Conservation (phyloP, 2,888 invertebrate genomes). For the Acanthosepion pharaonis region DNA sequence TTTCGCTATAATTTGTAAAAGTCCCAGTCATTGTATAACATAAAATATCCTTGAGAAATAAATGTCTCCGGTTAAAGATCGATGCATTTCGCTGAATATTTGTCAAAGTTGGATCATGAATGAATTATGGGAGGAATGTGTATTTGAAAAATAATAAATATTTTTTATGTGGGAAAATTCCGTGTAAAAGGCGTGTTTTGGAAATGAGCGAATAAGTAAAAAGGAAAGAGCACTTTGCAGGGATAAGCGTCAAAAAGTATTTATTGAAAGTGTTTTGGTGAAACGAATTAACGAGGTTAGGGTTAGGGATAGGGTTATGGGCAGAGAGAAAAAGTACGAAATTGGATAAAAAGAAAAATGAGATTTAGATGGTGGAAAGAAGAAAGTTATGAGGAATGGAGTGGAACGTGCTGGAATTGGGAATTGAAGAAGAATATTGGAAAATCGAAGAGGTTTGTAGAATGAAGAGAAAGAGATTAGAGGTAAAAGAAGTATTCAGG, state of each 20-base stretch:
- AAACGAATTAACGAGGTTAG: not conserved
- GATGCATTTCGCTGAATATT: too few species aligned
- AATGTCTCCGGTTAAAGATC: too few species aligned
- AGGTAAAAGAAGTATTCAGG: not conserved
- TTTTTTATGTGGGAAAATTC: too few species aligned
- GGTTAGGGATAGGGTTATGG: not conserved
- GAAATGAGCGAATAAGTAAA: not conserved
- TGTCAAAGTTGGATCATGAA: not conserved
- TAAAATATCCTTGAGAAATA: too few species aligned
- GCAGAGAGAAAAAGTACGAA: not conserved
- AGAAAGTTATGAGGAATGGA: not conserved
- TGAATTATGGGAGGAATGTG: not conserved
- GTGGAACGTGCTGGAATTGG: not conserved
- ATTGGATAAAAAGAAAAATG: not conserved
- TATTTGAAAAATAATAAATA: not conserved
- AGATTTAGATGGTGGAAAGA: not conserved
- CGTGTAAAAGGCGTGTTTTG: not conserved
- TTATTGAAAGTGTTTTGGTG: not conserved
- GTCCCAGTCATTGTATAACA: too few species aligned
- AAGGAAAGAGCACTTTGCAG: not conserved
- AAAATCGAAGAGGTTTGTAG: not conserved
- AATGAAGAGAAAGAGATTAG: not conserved
- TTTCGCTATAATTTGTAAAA: too few species aligned
- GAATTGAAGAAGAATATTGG: not conserved
- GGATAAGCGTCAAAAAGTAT: not conserved